Conservation (phyloP, 2,113 vertebrate genomes). For the Clarias batrachus region DNA sequence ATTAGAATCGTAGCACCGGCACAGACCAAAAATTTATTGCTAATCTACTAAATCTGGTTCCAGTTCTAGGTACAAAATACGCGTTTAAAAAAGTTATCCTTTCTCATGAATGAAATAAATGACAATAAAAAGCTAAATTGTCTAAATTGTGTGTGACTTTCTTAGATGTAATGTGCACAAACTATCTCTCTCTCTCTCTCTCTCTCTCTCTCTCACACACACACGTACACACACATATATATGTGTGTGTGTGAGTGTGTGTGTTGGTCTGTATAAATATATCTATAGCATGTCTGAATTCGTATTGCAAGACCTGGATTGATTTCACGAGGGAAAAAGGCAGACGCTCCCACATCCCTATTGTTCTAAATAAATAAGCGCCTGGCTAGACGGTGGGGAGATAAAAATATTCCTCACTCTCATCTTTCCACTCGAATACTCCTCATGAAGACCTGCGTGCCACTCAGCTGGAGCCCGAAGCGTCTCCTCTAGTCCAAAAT, state of each 20-base stretch:
- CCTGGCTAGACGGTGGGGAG: constrained; percentile 16
- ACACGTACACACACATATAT: no score
- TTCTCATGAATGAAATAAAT: neutral
- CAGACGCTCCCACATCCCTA: constrained; percentile 35
- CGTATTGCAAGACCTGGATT: constrained; percentile 8
- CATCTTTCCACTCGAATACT: neutral
- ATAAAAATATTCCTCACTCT: constrained; percentile 29
- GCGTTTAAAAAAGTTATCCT: neutral
- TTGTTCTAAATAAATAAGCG: constrained; percentile 54
- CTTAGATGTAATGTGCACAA: no score
- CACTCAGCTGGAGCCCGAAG: neutral
- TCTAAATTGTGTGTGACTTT: neutral
- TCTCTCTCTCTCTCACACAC: neutral
- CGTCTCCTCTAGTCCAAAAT: neutral
- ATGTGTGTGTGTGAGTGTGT: no score
- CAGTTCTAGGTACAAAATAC: neutral
- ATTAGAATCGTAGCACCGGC: neutral
- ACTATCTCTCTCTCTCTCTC: no score
- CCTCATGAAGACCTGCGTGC: neutral
- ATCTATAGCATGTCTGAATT: neutral
- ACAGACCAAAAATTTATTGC: neutral
- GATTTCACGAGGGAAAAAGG: constrained; percentile 13
- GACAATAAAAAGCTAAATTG: neutral
- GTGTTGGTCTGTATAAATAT: no score
- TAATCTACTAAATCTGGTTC: neutral